phyloP scores from a whole-genome alignment of 1,140 invertebrate genomes.

The Pachypeltis micranthus region DNA sequence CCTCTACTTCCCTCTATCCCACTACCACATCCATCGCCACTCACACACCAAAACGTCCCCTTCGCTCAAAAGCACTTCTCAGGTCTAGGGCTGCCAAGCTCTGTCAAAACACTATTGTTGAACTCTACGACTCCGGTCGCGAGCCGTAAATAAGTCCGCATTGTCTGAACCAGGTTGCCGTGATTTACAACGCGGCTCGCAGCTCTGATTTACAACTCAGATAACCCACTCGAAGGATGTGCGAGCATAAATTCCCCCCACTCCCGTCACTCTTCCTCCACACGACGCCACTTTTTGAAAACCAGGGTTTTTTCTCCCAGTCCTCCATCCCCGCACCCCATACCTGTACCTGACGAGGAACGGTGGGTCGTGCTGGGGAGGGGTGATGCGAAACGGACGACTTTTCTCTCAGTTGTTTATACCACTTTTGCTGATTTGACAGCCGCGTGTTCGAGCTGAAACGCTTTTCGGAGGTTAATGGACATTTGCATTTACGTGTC shows the following conservation, averaged over 20 bases:
- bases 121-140: background rate
- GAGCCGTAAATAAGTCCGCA: conserved; percentile 9
- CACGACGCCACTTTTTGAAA: too few species aligned
- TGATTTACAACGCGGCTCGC: conserved; percentile 1
- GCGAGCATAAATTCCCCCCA: conserved; percentile 5
- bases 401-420: conserved; percentile 4
- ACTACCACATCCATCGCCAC: too few species aligned
- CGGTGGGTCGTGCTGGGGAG: too few species aligned
- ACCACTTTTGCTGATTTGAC: conserved; percentile 2
- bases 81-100: background rate
- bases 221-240: conserved; percentile 4
- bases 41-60: too few species aligned
- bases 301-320: background rate
- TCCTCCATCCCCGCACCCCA: too few species aligned
- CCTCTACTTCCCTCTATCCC: background rate
- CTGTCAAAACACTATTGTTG: conserved; percentile 9
- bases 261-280: too few species aligned
- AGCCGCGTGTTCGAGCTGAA: background rate
- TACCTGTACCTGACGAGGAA: too few species aligned
- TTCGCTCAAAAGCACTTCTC: background rate
- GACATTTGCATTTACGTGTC: conserved; percentile 4
- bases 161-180: conserved; percentile 3
- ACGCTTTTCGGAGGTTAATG: background rate
- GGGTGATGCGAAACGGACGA: conserved; percentile 1
- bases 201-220: conserved; percentile 7